Base-by-base conservation (phyloP, 1,140 invertebrate genomes). In the Olivierus martensii region DNA sequence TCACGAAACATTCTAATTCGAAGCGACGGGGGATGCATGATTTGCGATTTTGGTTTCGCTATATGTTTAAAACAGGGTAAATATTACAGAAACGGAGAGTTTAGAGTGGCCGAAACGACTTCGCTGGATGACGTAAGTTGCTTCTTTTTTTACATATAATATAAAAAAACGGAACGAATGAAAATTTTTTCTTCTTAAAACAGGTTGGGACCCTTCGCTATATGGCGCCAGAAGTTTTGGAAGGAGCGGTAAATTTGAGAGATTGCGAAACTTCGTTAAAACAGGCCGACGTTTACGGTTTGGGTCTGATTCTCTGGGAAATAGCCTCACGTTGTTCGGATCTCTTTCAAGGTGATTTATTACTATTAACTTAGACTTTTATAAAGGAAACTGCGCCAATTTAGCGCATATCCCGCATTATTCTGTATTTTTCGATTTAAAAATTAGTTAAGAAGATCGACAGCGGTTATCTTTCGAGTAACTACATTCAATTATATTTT, bases 211-310 rank as follows among this genome's bases (percentile, higher is more conserved):
- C 92, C 0, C 67, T 90, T 10, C 76, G 90, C 18, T 97, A 97
- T 67, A 87, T 96, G 81, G 84, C 91, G 0, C 92, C 92, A 0
- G 92, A 97, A 68, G 80, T 94, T 3, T 71, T 97, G 2, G 90
- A 95, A 67, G 89, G 89, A 35, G 87, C 90, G 3, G 81, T 94
- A 18, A 90, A 91, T 74, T 70, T 91, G 36, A 72, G 81, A 12
- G 83, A 87, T 44, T 87, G 84, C 58, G 83, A 87, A 63, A 81
- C 83, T 17, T 82, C 84, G 37, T 76, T 96, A 7, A 87, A 94
- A 64, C 87, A 94, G 66, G 90, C 93, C 58, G 93, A 97, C 71
- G 85, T 96, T 39, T 97, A 94, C 71, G 86, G 92, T 0, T 73
- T 92, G 59, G 87, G 82, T 1, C 70, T 97, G 43, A 83, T 96